phyloP scores from a whole-genome alignment of 2,888 invertebrate genomes.

The Habroteleia sp. region DNA sequence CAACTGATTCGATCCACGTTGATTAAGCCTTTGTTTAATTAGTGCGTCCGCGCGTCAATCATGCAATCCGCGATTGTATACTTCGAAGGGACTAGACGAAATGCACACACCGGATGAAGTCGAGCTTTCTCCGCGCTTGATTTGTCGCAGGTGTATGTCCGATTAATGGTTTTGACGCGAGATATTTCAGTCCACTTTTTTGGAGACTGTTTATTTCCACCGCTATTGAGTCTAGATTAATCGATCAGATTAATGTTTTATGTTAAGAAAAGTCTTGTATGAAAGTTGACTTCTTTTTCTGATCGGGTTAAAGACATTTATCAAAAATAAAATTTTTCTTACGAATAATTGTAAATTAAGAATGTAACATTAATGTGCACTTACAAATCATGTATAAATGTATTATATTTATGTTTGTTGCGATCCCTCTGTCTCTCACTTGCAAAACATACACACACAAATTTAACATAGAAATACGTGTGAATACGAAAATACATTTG shows the following conservation, averaged over 20 bases:
- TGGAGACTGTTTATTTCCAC: constrained; percentile 8
- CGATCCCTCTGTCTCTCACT: too few species aligned
- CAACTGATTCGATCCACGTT: constrained; percentile 46
- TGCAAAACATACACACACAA: too few species aligned
- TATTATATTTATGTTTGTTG: too few species aligned
- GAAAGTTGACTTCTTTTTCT: too few species aligned
- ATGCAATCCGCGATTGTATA: constrained; percentile 23
- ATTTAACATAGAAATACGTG: too few species aligned
- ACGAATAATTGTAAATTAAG: too few species aligned
- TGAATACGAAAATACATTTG: too few species aligned
- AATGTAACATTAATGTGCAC: too few species aligned
- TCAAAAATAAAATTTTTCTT: too few species aligned
- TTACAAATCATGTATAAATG: too few species aligned
- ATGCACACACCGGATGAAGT: constrained; percentile 8
- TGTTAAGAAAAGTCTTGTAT: too few species aligned
- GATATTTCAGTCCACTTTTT: constrained; percentile 28
- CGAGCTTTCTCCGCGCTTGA: constrained; percentile 36
- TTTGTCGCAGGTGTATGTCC: constrained; percentile 54
- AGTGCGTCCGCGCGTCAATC: constrained; percentile 51
- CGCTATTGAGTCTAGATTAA: neutral
- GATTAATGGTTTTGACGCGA: constrained; percentile 43
- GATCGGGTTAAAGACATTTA: too few species aligned
- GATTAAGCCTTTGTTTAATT: constrained; percentile 66
- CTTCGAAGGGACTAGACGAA: constrained; percentile 19
- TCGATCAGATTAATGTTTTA: neutral